Percentiles rank a stretch among this genome's conserved stretches.
Conservation (phyloP, 2,113 vertebrate species). For the Phalacrocorax brasilianus region DNA sequence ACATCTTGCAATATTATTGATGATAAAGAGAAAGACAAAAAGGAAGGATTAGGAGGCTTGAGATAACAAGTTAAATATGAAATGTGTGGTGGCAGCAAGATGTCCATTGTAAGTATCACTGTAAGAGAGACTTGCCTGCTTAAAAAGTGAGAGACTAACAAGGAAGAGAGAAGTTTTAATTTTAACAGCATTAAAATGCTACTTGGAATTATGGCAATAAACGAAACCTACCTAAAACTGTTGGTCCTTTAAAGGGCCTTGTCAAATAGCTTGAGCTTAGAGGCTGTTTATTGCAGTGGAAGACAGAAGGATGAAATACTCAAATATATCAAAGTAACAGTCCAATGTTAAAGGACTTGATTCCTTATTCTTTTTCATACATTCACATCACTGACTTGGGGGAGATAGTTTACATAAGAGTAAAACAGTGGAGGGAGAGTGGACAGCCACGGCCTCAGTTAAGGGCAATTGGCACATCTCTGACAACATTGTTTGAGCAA, state of each 20-base stretch:
- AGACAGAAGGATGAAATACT: background rate
- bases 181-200: background rate
- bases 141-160: background rate
- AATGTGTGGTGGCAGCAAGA: background rate
- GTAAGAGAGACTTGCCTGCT: background rate
- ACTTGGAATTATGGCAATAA: background rate
- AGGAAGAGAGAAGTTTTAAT: background rate
- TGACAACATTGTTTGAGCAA: background rate
- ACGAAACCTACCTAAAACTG: background rate
- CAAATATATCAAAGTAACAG: background rate
- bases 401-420: background rate
- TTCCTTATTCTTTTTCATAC: background rate
- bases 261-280: background rate
- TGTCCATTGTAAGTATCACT: background rate
- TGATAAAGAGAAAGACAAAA: background rate
- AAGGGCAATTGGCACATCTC: background rate
- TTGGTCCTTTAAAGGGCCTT: background rate
- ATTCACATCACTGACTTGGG: background rate
- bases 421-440: background rate
- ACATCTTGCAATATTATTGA: background rate
- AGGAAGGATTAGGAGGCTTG: background rate
- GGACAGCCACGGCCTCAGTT: rapidly evolving
- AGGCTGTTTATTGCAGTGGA: background rate
- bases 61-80: background rate
- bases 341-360: background rate